Percentiles rank a stretch among this genome's conserved stretches.
phyloP scores from a whole-genome alignment of 2,888 invertebrate species.

The Lycophotia porphyrea region DNA sequence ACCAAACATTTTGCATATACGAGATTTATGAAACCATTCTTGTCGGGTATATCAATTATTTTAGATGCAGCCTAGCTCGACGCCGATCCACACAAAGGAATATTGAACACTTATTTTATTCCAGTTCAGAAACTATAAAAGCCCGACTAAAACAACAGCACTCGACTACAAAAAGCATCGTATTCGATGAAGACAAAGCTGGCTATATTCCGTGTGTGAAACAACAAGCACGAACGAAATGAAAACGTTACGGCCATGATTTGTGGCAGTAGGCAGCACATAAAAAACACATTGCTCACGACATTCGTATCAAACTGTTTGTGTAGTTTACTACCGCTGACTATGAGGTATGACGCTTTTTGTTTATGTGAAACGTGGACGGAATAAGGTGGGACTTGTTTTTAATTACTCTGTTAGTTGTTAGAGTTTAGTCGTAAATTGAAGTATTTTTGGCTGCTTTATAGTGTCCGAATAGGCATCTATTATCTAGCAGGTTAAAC shows the following conservation, averaged over 20 bases:
- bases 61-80: background rate
- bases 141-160: background rate
- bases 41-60: background rate
- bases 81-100: background rate
- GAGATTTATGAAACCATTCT: background rate
- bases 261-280: constrained; percentile 46
- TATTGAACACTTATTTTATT: background rate
- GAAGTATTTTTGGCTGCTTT: background rate
- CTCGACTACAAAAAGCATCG: background rate
- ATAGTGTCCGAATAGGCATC: background rate
- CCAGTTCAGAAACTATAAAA: background rate
- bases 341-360: constrained; percentile 26
- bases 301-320: constrained; percentile 52
- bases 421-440: background rate
- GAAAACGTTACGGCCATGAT: constrained; percentile 62
- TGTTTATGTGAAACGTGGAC: constrained; percentile 13
- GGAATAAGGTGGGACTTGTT: constrained; percentile 28
- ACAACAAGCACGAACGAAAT: constrained; percentile 52
- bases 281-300: constrained; percentile 60
- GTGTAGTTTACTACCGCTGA: constrained; percentile 24
- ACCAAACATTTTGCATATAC: background rate
- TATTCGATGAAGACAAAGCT: constrained; percentile 24
- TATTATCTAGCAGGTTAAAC: background rate
- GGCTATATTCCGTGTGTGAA: constrained; percentile 44
- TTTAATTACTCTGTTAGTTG: constrained; percentile 30